Percentiles rank a stretch among this genome's conserved stretches.
Evolutionary conservation across 2,888 invertebrate genomes (phyloP).

Genomic region (Notodonta dromedarius): DNA sequence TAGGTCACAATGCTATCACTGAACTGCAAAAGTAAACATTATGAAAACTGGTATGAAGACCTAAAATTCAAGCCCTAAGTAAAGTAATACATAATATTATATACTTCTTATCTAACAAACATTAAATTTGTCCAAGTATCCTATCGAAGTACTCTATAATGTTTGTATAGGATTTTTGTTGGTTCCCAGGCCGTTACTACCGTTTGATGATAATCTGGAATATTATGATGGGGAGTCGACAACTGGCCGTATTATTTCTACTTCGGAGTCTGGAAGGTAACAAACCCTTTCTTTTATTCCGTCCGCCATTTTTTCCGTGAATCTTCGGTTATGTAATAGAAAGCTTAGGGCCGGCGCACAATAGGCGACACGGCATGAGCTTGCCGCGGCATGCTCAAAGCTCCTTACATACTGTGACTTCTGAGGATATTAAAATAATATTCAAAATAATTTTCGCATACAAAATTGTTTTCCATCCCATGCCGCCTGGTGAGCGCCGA

Average conservation of each 20-base stretch:
- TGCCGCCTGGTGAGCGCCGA: no score
- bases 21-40: no score
- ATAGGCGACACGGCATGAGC: no score
- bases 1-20: no score
- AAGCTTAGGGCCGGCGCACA: no score
- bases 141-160: neutral
- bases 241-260: constrained; percentile 54
- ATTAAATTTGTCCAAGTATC: neutral
- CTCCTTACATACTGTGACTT: no score
- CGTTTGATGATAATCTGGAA: constrained; percentile 60
- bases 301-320: no score
- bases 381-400: no score
- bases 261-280: constrained; percentile 71
- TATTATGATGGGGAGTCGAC: constrained; percentile 52
- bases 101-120: neutral
- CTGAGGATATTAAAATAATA: no score
- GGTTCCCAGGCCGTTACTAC: constrained; percentile 46
- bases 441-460: no score
- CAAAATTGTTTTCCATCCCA: no score
- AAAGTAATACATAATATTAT: neutral
- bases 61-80: neutral
- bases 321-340: no score
- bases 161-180: constrained; percentile 4
- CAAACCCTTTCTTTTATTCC: neutral
- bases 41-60: neutral